These are phyloP conservation scores for Gorsachius goisagi DNA, from an alignment of 2,113 vertebrate species.

Conservation along the genomic window DNA sequence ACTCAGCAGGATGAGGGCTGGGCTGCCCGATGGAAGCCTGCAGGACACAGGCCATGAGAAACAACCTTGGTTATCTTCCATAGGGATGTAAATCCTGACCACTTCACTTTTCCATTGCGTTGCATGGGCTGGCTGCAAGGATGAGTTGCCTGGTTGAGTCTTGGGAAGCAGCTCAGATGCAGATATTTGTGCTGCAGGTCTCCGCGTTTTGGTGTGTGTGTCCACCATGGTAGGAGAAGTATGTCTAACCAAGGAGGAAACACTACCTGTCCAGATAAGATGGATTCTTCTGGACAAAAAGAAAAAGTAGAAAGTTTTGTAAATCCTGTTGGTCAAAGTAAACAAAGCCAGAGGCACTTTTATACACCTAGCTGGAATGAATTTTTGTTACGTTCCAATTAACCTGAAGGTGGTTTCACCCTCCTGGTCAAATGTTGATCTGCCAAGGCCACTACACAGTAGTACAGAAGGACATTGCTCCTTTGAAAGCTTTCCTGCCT, in stretches of 20 bases:
- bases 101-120: rapidly evolving
- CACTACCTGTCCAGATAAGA: no score
- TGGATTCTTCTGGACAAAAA: not conserved
- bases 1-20: not conserved
- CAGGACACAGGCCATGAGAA: not conserved
- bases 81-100: rapidly evolving
- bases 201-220: rapidly evolving
- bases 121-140: not conserved
- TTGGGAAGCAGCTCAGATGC: not conserved
- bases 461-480: not conserved
- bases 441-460: not conserved
- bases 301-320: not conserved
- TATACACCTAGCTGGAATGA: not conserved
- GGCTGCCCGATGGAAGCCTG: not conserved
- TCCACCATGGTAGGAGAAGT: not conserved
- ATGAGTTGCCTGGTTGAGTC: rapidly evolving
- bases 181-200: not conserved
- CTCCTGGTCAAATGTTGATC: not conserved
- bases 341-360: not conserved
- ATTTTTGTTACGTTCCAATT: not conserved
- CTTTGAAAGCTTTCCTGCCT: not conserved
- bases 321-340: not conserved
- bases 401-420: not conserved
- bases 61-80: not conserved
- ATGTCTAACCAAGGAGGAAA: not conserved